Conservation (phyloP, 2,888 invertebrate species). For the Phyllotreta cruciferae region DNA sequence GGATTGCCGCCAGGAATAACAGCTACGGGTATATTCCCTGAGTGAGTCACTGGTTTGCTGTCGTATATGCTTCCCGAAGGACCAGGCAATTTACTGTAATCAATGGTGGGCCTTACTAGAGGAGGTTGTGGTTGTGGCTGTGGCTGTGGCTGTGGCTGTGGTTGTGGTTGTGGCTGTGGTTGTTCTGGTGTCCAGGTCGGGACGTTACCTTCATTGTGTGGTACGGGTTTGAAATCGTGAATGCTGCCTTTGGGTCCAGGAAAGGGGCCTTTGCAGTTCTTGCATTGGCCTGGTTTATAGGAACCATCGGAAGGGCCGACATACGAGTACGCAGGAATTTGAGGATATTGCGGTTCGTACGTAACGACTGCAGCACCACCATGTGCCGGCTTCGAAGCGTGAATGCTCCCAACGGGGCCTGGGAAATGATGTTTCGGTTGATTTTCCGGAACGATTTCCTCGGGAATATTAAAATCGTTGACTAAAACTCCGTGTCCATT, state of each 20-base stretch:
- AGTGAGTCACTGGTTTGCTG: slow-evolving; percentile 38
- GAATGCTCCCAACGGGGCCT: slow-evolving; percentile 40
- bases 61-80: slow-evolving; percentile 39
- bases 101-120: slow-evolving; percentile 21
- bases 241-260: slow-evolving; percentile 47
- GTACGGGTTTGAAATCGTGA: slow-evolving; percentile 41
- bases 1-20: slow-evolving; percentile 8
- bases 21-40: slow-evolving; percentile 19
- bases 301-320: no score
- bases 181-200: slow-evolving; percentile 31
- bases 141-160: neutral
- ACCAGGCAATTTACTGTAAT: slow-evolving; percentile 37
- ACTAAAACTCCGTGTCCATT: neutral
- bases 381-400: slow-evolving; percentile 41
- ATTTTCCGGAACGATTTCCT: neutral
- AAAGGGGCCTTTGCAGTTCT: slow-evolving; percentile 41
- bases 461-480: slow-evolving; percentile 24
- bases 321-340: no score
- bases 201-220: slow-evolving; percentile 32
- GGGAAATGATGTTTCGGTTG: slow-evolving; percentile 8
- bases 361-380: slow-evolving; percentile 33
- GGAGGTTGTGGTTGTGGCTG: neutral
- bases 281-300: no score
- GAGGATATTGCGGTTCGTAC: slow-evolving; percentile 20
- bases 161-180: slow-evolving; percentile 10